phyloP scores from a whole-genome alignment of 1,140 invertebrate genomes.

The Drosophila suzukii region DNA sequence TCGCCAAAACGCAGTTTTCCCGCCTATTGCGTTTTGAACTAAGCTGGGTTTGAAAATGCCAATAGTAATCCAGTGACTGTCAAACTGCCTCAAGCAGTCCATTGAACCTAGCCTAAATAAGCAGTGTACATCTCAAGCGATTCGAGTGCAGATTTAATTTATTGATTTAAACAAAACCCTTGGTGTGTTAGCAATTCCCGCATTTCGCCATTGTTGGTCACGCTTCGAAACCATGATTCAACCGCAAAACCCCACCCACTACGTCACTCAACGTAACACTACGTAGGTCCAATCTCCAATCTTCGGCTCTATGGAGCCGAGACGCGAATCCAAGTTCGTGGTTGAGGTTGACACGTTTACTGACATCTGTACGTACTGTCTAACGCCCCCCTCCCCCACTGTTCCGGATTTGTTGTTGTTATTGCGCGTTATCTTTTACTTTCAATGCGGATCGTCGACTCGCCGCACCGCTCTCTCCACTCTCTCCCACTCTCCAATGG shows the following conservation, averaged over 20 bases:
- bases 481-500: constrained; percentile 12
- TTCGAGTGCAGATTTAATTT: constrained; percentile 35
- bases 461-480: constrained; percentile 11
- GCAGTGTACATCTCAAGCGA: not conserved
- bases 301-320: constrained; percentile 32
- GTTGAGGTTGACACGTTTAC: constrained; percentile 60
- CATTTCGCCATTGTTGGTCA: constrained; percentile 55
- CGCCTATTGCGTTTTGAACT: constrained; percentile 21
- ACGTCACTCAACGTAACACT: constrained; percentile 43
- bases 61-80: constrained; percentile 3
- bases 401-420: constrained; percentile 43
- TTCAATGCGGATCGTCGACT: constrained; percentile 63
- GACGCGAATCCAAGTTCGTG: constrained; percentile 48
- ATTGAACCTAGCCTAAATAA: constrained; percentile 27
- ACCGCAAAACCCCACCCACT: constrained; percentile 34
- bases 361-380: constrained; percentile 36
- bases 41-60: constrained; percentile 1
- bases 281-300: constrained; percentile 10
- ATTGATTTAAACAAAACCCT: constrained; percentile 55
- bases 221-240: constrained; percentile 51
- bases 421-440: constrained; percentile 79
- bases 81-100: constrained; percentile 52
- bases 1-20: constrained; percentile 29
- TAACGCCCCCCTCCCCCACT: constrained; percentile 3
- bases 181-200: constrained; percentile 13